Evolutionary conservation across 2,113 vertebrate genomes (phyloP).

Genomic region (Hymenochirus boettgeri): DNA sequence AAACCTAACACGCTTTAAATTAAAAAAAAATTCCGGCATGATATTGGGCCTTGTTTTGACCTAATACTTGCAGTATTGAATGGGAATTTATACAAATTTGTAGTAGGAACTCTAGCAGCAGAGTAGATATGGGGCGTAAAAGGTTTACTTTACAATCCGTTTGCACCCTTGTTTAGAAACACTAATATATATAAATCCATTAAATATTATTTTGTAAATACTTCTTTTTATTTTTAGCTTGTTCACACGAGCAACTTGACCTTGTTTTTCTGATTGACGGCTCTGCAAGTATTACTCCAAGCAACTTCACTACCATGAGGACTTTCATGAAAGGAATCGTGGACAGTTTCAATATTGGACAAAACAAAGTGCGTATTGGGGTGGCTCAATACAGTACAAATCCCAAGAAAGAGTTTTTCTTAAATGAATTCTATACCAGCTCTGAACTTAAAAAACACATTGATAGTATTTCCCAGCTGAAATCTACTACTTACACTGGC

Average conservation of each 20-base stretch:
- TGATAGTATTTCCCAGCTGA: slow-evolving; percentile 40
- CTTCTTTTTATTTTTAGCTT: slow-evolving; percentile 52
- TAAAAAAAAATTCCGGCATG: no score
- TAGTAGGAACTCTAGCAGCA: no score
- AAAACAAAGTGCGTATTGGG: slow-evolving; percentile 54
- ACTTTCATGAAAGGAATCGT: slow-evolving; percentile 57
- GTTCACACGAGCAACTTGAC: slow-evolving; percentile 58
- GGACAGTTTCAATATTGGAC: slow-evolving; percentile 54
- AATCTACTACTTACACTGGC: slow-evolving; percentile 52
- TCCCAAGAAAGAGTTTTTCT: slow-evolving; percentile 60
- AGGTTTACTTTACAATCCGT: no score
- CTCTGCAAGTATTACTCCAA: slow-evolving; percentile 54
- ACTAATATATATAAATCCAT: no score
- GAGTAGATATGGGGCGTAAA: no score
- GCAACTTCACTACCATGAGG: slow-evolving; percentile 59
- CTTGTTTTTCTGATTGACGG: slow-evolving; percentile 70
- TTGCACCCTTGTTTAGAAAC: no score
- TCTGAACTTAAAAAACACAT: slow-evolving; percentile 48
- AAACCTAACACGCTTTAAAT: no score
- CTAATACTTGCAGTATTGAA: no score
- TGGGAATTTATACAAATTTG: no score
- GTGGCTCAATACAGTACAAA: slow-evolving; percentile 63
- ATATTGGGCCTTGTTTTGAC: no score
- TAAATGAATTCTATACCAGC: slow-evolving; percentile 50
- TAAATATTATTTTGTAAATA: not conserved